These are phyloP conservation scores for Fulica atra DNA, from an alignment of 2,113 vertebrate species.

Conservation along the genomic window DNA sequence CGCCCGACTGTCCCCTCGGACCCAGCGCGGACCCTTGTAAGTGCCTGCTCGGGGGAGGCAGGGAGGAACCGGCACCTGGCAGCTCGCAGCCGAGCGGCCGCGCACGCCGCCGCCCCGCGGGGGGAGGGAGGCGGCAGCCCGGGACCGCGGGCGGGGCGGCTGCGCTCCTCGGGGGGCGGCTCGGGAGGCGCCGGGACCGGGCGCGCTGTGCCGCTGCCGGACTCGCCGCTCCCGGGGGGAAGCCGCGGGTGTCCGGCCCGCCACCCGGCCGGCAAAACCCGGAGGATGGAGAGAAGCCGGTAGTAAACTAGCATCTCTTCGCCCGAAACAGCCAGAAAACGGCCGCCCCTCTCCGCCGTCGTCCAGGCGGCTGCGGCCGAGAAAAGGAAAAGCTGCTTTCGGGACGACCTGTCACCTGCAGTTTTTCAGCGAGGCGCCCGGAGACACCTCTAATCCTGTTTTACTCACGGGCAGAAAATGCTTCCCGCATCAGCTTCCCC, in stretches of 20 bases:
- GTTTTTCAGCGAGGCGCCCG: neutral
- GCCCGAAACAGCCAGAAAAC: neutral
- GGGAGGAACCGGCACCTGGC: neutral
- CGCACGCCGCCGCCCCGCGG: no score
- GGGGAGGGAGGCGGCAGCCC: neutral
- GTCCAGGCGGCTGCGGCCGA: neutral
- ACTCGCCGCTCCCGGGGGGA: neutral
- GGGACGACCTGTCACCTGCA: neutral
- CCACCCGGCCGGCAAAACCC: neutral
- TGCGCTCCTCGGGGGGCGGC: neutral
- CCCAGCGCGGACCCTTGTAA: neutral
- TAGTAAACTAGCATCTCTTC: neutral
- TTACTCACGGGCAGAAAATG: neutral
- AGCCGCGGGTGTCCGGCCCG: neutral
- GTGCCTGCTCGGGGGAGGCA: neutral
- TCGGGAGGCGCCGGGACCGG: neutral
- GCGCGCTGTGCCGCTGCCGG: neutral
- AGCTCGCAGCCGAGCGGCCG: neutral
- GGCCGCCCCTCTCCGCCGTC: neutral
- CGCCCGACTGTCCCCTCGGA: neutral
- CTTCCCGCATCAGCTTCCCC: neutral
- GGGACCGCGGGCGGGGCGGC: neutral
- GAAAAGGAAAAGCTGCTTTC: neutral
- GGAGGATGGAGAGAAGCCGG: neutral
- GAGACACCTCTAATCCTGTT: neutral